Evolutionary conservation across 2,888 invertebrate genomes (phyloP).

Genomic region (Octonoba sinensis): DNA sequence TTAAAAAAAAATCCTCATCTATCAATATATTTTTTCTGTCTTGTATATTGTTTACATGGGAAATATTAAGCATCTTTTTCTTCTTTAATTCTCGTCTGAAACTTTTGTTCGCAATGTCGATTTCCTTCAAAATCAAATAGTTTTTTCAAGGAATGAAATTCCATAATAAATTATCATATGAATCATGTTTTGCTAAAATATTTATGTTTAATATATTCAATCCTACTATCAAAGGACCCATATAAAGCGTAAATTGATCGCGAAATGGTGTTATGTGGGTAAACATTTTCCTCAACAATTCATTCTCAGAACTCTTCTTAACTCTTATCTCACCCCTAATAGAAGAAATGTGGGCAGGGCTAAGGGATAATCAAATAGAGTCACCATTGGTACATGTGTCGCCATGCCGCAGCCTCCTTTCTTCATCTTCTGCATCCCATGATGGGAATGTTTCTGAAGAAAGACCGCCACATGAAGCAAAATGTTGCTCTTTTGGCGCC

Average conservation of each 20-base stretch:
- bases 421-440: conserved; percentile 44
- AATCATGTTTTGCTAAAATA: neutral
- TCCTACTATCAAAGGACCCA: neutral
- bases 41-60: no score
- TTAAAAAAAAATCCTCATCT: no score
- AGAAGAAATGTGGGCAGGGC: conserved; percentile 20
- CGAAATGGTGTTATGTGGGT: no score
- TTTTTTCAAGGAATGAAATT: no score
- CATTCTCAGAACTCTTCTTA: conserved; percentile 11
- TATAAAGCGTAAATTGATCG: neutral
- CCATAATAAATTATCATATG: no score
- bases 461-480: neutral
- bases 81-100: no score
- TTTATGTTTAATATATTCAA: neutral
- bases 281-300: no score
- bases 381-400: conserved; percentile 60
- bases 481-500: conserved; percentile 8
- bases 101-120: no score
- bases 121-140: no score
- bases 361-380: conserved; percentile 54
- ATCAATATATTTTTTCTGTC: no score
- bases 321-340: conserved; percentile 32
- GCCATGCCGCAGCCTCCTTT: conserved; percentile 52
- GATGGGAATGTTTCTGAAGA: conserved; percentile 31
- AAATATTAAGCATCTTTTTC: no score